phyloP scores from a whole-genome alignment of 2,797 vertebrate genomes.

The Oreonectes daqikongensis region DNA sequence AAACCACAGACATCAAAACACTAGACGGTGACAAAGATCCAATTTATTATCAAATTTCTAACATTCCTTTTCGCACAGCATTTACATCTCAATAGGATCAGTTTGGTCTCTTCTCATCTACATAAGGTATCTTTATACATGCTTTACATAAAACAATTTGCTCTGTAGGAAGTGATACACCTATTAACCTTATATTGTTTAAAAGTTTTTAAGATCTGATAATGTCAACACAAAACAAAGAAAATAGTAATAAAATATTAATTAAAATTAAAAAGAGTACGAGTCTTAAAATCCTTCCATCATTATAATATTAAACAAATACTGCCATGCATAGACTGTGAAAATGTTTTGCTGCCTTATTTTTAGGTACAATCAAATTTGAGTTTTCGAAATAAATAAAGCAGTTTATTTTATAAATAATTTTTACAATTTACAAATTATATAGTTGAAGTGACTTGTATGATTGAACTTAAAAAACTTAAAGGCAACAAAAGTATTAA shows the following conservation, averaged over 20 bases:
- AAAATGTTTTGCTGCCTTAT: too few relatives aligned
- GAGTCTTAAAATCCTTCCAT: background rate
- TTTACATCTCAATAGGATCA: background rate
- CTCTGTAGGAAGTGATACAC: background rate
- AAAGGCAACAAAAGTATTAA: too few relatives aligned
- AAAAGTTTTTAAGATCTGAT: background rate
- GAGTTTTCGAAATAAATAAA: too few relatives aligned
- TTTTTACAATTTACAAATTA: too few relatives aligned
- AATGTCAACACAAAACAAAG: background rate
- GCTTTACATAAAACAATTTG: background rate
- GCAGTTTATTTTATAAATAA: too few relatives aligned
- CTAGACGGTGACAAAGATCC: conserved; percentile 18
- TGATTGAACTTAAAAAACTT: too few relatives aligned
- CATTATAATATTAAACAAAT: background rate
- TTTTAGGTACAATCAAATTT: too few relatives aligned
- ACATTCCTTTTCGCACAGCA: conserved; percentile 21
- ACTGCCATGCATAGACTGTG: too few relatives aligned
- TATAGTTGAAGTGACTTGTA: too few relatives aligned
- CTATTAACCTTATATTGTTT: background rate
- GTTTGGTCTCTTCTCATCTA: background rate
- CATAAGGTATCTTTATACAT: background rate
- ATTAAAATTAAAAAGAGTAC: background rate
- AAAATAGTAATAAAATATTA: background rate
- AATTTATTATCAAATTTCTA: conserved; percentile 41
- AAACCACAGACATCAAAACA: background rate